Conservation (phyloP, 2,113 vertebrate genomes). For the Hystrix cristata region DNA sequence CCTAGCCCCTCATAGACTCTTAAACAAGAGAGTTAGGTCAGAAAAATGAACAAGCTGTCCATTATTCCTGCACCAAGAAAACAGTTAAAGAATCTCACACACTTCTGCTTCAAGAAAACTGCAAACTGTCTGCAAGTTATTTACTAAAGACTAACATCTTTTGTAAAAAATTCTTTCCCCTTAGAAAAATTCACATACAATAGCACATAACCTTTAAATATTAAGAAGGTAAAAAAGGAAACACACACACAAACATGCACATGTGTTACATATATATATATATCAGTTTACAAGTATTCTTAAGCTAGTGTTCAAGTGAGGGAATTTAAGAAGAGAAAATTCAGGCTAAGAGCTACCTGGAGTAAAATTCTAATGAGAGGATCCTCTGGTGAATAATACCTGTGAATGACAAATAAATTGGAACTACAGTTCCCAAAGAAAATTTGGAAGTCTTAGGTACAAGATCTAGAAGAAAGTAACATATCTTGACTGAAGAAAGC, state of each 20-base stretch:
- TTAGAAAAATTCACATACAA: conserved; percentile 24
- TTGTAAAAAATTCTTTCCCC: background rate
- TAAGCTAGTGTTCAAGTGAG: conserved; percentile 15
- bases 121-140: conserved; percentile 19
- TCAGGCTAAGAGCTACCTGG: background rate
- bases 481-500: background rate
- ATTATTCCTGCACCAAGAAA: conserved; percentile 48
- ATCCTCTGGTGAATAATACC: conserved; percentile 3
- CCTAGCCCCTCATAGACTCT: conserved; percentile 10
- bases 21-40: conserved; percentile 58
- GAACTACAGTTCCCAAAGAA: conserved; percentile 13
- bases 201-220: conserved; percentile 16
- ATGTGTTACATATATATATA: background rate
- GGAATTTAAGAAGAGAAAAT: conserved; percentile 36
- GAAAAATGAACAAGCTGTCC: conserved; percentile 20
- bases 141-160: conserved; percentile 5
- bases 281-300: conserved; percentile 19
- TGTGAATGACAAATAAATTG: conserved; percentile 34
- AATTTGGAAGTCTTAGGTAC: background rate
- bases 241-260: background rate
- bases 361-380: conserved; percentile 28
- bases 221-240: conserved; percentile 15
- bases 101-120: conserved; percentile 45
- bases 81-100: conserved; percentile 53
- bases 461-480: conserved; percentile 39